Conservation (phyloP, 1,140 invertebrate genomes). For the Heliconius nattereri region DNA sequence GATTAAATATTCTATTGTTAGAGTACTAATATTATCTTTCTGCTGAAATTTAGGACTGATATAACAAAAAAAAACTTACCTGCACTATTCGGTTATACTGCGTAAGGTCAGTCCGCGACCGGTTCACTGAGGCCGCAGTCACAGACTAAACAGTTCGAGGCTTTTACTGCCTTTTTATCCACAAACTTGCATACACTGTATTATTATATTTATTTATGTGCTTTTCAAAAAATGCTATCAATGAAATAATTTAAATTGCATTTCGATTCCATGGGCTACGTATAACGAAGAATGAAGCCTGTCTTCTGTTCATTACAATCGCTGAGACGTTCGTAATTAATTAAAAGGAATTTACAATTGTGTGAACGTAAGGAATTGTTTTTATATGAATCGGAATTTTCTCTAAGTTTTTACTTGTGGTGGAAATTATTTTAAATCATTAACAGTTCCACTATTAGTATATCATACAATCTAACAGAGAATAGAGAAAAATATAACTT, state of each 20-base stretch:
- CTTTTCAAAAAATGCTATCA: not conserved
- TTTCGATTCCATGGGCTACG: not conserved
- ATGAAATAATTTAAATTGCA: not conserved
- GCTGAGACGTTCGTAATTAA: slow-evolving; percentile 19
- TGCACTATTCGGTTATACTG: slow-evolving; percentile 42
- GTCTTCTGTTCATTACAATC: slow-evolving; percentile 8
- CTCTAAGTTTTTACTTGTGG: slow-evolving; percentile 3
- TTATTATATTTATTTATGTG: slow-evolving; percentile 12
- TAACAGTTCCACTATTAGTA: not conserved
- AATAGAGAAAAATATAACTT: not conserved
- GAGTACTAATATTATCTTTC: not conserved
- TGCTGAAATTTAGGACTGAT: not conserved
- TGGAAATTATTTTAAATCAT: not conserved
- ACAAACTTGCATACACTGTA: slow-evolving; percentile 23
- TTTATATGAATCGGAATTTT: not conserved
- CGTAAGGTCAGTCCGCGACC: slow-evolving; percentile 59
- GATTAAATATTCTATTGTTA: not conserved
- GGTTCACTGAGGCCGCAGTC: slow-evolving; percentile 53
- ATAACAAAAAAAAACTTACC: slow-evolving; percentile 50
- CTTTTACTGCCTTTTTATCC: slow-evolving; percentile 64
- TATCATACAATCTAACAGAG: not conserved
- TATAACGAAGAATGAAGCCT: not conserved
- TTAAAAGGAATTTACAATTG: slow-evolving; percentile 23
- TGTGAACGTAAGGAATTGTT: not conserved
- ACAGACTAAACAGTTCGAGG: slow-evolving; percentile 71